phyloP scores from a whole-genome alignment of 2,888 invertebrate species.

The Ichneumoninae sp. region DNA sequence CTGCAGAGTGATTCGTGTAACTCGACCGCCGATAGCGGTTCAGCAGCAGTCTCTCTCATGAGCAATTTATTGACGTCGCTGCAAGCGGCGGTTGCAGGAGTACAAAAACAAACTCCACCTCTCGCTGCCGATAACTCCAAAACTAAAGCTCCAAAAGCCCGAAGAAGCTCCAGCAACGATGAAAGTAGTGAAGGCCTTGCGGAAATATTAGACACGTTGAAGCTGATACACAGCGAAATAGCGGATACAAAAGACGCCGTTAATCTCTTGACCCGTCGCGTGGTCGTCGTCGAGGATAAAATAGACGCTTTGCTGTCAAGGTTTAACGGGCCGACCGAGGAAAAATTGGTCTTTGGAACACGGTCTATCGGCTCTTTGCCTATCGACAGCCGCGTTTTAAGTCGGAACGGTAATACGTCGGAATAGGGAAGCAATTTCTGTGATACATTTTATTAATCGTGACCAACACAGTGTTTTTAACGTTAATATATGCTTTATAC shows the following conservation, averaged over 20 bases:
- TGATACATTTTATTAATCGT: neutral
- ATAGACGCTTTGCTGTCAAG: conserved; percentile 10
- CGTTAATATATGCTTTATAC: neutral
- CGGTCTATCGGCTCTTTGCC: conserved; percentile 5
- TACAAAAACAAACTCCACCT: neutral
- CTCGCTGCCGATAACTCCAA: neutral
- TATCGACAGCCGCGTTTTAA: neutral
- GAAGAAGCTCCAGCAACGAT: neutral
- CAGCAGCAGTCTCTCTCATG: neutral
- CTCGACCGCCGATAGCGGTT: neutral
- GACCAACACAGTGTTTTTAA: neutral
- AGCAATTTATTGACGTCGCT: neutral
- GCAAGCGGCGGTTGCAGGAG: neutral
- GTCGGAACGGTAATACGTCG: neutral
- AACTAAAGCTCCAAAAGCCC: neutral
- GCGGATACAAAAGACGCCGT: conserved; percentile 24
- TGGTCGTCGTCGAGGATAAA: conserved; percentile 36
- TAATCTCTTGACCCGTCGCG: conserved; percentile 28
- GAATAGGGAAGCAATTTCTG: neutral
- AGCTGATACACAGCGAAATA: conserved; percentile 40
- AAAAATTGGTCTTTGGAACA: neutral
- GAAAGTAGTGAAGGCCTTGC: neutral
- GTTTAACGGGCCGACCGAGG: neutral
- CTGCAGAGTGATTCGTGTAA: neutral
- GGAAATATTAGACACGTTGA: conserved; percentile 34